These are phyloP conservation scores for Galeopsomyia nigrocyanea DNA, from an alignment of 2,888 invertebrate species.

Conservation along the genomic window DNA sequence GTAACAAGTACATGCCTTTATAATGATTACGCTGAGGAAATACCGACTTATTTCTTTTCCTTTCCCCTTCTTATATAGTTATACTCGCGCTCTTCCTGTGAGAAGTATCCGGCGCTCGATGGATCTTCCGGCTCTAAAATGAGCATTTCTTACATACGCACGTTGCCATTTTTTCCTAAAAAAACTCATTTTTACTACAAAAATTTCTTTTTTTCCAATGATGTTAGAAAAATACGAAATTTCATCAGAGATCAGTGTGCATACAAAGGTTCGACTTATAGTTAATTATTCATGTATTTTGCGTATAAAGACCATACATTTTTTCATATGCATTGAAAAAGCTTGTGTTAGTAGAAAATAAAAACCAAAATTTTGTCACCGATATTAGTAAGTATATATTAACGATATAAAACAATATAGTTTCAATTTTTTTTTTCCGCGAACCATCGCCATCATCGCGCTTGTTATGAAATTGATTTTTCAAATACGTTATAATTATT, in stretches of 20 bases:
- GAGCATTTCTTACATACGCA: background rate
- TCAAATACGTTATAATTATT: background rate
- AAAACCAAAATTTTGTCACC: background rate
- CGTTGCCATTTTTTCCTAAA: background rate
- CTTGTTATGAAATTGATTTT: constrained; percentile 10
- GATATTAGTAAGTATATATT: background rate
- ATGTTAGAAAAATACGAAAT: too few species aligned
- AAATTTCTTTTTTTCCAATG: too few species aligned
- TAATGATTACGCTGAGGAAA: too few species aligned
- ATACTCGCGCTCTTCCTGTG: constrained; percentile 1
- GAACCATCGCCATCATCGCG: constrained; percentile 54
- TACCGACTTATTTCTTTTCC: background rate
- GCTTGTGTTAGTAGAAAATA: constrained; percentile 10
- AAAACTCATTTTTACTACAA: too few species aligned
- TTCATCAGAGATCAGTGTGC: too few species aligned
- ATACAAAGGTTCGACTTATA: too few species aligned
- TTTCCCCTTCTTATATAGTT: constrained; percentile 8
- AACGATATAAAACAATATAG: background rate
- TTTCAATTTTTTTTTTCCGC: constrained; percentile 40
- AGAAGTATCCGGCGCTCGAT: constrained; percentile 24
- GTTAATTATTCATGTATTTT: background rate
- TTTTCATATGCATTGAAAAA: background rate
- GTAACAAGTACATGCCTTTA: constrained; percentile 5
- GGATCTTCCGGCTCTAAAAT: constrained; percentile 35
- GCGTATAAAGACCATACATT: background rate